Conservation (phyloP, 2,113 vertebrate species). For the Daboia siamensis region DNA sequence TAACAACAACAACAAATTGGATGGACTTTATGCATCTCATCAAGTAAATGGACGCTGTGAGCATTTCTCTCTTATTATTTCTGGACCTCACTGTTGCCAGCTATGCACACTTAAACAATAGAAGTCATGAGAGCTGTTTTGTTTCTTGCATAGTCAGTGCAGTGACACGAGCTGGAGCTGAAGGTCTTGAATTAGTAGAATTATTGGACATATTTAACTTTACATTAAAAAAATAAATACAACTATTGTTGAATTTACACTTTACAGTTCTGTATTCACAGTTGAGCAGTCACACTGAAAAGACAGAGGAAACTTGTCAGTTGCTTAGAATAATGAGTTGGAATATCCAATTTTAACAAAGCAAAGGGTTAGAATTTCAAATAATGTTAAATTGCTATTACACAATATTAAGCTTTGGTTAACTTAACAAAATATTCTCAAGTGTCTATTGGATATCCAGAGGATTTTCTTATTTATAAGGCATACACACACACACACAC, state of each 20-base stretch:
- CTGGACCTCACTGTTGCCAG: slow-evolving; percentile 51
- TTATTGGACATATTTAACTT: background rate
- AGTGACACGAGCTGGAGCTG: background rate
- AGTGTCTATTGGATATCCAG: background rate
- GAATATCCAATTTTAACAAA: background rate
- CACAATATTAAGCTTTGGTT: background rate
- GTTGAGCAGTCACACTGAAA: background rate
- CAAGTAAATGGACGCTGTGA: slow-evolving; percentile 63
- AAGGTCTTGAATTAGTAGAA: background rate
- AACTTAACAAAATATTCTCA: background rate
- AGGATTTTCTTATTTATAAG: background rate
- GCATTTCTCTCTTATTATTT: slow-evolving; percentile 58
- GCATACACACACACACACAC: background rate
- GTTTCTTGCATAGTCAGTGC: background rate
- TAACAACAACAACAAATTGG: slow-evolving; percentile 48
- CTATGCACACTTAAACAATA: slow-evolving; percentile 54
- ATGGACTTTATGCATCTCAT: slow-evolving; percentile 66
- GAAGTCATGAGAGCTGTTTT: slow-evolving; percentile 49
- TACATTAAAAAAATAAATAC: background rate
- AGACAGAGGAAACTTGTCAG: background rate
- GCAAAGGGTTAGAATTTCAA: background rate
- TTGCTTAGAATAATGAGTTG: background rate
- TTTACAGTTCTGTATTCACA: background rate
- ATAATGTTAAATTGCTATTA: background rate
- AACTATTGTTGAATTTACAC: background rate